Evolutionary conservation across 2,888 invertebrate species (phyloP), one percentile per base, ranked within the genome.

Genomic region (Meliscaeva auricollis): DNA sequence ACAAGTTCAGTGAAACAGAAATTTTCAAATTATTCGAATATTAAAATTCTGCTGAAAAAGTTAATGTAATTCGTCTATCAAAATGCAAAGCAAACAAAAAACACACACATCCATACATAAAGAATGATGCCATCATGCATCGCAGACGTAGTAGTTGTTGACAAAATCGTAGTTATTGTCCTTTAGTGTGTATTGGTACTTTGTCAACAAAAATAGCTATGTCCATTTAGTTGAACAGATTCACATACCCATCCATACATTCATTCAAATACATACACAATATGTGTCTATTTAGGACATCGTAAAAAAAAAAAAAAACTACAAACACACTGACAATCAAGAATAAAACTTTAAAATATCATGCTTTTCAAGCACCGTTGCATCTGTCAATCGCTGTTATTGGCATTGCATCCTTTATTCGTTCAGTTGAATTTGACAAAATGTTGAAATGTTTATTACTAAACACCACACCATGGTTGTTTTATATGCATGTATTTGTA

Each of bases 371-470:
- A 41, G 4, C 3, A 4, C n/a, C 22, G 26, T 44, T 22, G 62
- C 26, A 3, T 41, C 41, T 44, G 62, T 62, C 62, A 62, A 15
- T 62, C 8, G 44, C 5, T 62, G 62, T 62, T 44, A 62, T 2
- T 58, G 15, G 8, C 58, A 58, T 38, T 58, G 13, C 20, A 20
- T 11, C 62, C 62, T 6, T 44, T 44, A n/a, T 17, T n/a, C n/a
- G 44, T 62, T 62, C 15, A n/a, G 44, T 15, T 41, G 62, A 41
- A 41, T 62, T 62, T 62, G 41, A 15, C 44, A 26, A 62, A 62
- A 62, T 62, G 41, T 44, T 62, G 62, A 62, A 44, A 62, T 62
- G 44, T 44, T 62, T 62, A 62, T 62, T 22, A 60, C 60, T 41
- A 41, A 60, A 52, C 15, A 20, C 9, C 15, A 52, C 15, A 20